Conservation (phyloP, 2,888 invertebrate species). For the Papilio protenor region DNA sequence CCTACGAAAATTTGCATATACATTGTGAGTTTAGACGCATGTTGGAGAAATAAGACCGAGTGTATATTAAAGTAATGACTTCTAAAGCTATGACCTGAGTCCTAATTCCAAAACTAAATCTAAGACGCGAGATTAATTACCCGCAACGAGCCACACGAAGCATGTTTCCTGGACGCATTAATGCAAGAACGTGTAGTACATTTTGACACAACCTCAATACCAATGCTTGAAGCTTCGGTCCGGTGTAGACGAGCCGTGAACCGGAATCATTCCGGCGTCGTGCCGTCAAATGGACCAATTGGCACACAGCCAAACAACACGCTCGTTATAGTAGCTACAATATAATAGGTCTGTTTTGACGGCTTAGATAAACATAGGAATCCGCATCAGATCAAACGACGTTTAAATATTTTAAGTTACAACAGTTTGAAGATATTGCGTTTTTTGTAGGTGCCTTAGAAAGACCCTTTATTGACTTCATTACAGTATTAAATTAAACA, state of each 20-base stretch:
- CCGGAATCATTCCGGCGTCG: slow-evolving; percentile 73
- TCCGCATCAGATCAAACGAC: slow-evolving; percentile 15
- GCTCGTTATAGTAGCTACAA: slow-evolving; percentile 26
- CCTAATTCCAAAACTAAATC: slow-evolving; percentile 53
- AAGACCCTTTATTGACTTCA: slow-evolving; percentile 37
- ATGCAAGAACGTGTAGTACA: slow-evolving; percentile 58
- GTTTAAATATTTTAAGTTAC: slow-evolving; percentile 1
- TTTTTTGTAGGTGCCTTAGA: not conserved
- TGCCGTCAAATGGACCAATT: slow-evolving; percentile 77
- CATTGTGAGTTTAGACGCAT: not conserved
- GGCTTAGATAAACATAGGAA: slow-evolving; percentile 22
- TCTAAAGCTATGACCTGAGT: slow-evolving; percentile 54
- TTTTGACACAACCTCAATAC: slow-evolving; percentile 71
- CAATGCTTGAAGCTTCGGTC: slow-evolving; percentile 75
- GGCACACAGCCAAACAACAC: slow-evolving; percentile 69
- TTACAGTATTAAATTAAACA: slow-evolving; percentile 45
- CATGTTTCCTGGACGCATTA: slow-evolving; percentile 67
- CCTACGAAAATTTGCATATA: not conserved
- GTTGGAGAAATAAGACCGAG: not conserved
- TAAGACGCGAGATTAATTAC: slow-evolving; percentile 73
- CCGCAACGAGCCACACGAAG: slow-evolving; percentile 71
- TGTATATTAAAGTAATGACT: not conserved
- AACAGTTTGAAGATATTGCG: not conserved
- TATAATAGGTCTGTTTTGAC: slow-evolving; percentile 23
- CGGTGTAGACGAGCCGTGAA: slow-evolving; percentile 77